Evolutionary conservation across 2,113 vertebrate genomes (phyloP).

Genomic region (Ariopsis seemanni): DNA sequence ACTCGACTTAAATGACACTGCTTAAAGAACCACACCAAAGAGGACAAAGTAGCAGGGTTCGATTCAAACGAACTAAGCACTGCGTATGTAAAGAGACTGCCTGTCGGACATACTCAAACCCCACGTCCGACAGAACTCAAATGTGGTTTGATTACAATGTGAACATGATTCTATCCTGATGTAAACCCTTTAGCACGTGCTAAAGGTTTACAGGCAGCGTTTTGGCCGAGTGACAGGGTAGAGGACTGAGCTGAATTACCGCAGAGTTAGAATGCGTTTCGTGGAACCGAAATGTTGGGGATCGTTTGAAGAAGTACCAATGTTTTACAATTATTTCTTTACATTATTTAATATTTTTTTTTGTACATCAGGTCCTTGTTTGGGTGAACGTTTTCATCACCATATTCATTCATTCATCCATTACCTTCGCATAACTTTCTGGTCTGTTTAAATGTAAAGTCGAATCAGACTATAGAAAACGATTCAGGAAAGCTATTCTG

Average conservation of each 20-base stretch:
- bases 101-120: not conserved
- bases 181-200: not conserved
- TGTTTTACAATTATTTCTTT: not conserved
- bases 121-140: not conserved
- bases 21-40: not conserved
- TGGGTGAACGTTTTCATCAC: not conserved
- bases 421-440: too few species aligned
- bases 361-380: not conserved
- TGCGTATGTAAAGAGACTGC: not conserved
- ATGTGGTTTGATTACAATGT: not conserved
- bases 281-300: not conserved
- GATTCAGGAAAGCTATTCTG: not conserved
- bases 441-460: not conserved
- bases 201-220: not conserved
- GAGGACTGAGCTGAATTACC: not conserved
- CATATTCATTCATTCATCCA: not conserved
- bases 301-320: not conserved
- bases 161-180: not conserved
- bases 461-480: not conserved
- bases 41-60: not conserved
- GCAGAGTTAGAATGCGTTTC: not conserved
- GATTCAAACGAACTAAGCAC: not conserved
- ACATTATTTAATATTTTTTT: not conserved
- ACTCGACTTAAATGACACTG: not conserved
- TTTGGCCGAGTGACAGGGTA: not conserved